Conservation (phyloP, 2,113 vertebrate genomes). For the Phrynosoma platyrhinos region DNA sequence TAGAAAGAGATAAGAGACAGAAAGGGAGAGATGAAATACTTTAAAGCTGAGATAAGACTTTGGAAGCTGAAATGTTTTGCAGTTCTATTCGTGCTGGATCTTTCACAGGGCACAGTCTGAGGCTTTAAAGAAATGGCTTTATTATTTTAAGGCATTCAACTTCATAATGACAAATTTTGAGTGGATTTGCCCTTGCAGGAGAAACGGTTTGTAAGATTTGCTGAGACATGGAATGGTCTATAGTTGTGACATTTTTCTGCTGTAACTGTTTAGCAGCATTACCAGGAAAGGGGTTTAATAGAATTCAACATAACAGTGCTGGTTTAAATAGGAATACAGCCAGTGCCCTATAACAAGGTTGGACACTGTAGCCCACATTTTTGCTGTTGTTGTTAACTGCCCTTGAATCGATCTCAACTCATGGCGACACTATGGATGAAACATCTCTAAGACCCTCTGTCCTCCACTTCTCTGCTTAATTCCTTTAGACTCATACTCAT, state of each 20-base stretch:
- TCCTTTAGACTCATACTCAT: too few relatives aligned
- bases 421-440: too few relatives aligned
- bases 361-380: too few relatives aligned
- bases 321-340: too few relatives aligned
- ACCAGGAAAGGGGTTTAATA: too few relatives aligned
- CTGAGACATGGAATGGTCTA: not conserved
- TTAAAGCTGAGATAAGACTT: not conserved
- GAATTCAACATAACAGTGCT: not conserved
- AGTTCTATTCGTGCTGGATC: not conserved
- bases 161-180: not conserved
- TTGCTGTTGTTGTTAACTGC: not conserved
- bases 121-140: not conserved
- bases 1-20: constrained; percentile 1
- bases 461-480: too few relatives aligned
- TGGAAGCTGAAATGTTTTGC: not conserved
- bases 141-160: not conserved
- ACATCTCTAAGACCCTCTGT: too few relatives aligned
- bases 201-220: not conserved
- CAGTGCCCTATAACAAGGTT: too few relatives aligned
- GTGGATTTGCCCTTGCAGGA: not conserved
- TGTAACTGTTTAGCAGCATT: not conserved
- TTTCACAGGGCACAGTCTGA: not conserved
- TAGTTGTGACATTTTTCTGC: not conserved
- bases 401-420: too few relatives aligned
- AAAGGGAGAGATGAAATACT: not conserved